Conservation (phyloP, 2,888 invertebrate genomes). For the Agriopis leucophaearia region DNA sequence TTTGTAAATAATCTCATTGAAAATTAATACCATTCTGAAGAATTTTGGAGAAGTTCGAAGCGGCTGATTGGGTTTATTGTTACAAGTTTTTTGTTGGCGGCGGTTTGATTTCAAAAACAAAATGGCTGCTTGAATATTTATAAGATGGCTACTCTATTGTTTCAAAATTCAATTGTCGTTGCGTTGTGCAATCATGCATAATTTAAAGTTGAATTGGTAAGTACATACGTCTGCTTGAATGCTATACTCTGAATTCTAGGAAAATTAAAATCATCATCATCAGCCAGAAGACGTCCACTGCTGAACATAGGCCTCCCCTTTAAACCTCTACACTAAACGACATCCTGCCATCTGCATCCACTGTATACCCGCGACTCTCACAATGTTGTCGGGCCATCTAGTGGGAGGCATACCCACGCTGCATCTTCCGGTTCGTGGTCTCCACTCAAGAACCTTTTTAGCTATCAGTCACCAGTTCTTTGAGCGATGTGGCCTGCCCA, state of each 20-base stretch:
- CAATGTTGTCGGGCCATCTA: too few species aligned
- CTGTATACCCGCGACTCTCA: too few species aligned
- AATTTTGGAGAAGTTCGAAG: constrained; percentile 53
- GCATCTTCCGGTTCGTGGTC: too few species aligned
- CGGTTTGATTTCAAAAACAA: constrained; percentile 69
- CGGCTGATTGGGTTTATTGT: constrained; percentile 81
- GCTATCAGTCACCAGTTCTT: too few species aligned
- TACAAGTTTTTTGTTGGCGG: constrained; percentile 68
- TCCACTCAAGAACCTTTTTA: too few species aligned
- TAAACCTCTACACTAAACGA: too few species aligned
- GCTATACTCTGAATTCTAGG: not conserved
- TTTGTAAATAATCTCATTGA: constrained; percentile 85
- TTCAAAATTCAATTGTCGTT: constrained; percentile 44
- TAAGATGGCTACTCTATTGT: constrained; percentile 44
- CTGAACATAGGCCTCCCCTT: too few species aligned
- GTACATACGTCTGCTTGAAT: constrained; percentile 8
- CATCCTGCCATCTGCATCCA: too few species aligned
- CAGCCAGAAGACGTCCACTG: too few species aligned
- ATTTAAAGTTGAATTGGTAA: constrained; percentile 46
- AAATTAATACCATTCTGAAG: constrained; percentile 78
- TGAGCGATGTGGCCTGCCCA: too few species aligned
- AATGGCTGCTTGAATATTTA: constrained; percentile 63
- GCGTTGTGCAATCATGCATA: constrained; percentile 44
- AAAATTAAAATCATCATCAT: too few species aligned
- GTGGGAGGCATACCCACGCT: too few species aligned